Percentiles rank a stretch among this genome's conserved stretches.
phyloP scores from a whole-genome alignment of 2,113 vertebrate genomes.

The Nestor notabilis region DNA sequence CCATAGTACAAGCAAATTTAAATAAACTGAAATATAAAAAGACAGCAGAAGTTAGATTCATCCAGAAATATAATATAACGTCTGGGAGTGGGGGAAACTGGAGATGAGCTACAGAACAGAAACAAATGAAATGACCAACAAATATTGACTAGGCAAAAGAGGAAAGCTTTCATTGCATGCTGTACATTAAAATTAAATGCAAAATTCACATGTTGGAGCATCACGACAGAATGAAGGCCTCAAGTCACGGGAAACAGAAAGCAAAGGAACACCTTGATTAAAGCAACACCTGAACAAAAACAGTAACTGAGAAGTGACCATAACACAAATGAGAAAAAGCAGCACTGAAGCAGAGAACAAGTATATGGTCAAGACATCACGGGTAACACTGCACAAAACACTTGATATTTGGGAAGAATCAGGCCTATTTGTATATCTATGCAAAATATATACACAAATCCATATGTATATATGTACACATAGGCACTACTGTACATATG shows the following conservation, averaged over 20 bases:
- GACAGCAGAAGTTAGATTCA: conserved; percentile 42
- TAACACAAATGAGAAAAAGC: neutral
- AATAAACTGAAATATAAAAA: conserved; percentile 39
- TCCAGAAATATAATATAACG: conserved; percentile 64
- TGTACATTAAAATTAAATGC: conserved; percentile 53
- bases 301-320: neutral
- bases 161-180: conserved; percentile 30
- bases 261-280: neutral
- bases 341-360: conserved; percentile 26
- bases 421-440: conserved; percentile 63
- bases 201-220: conserved; percentile 7
- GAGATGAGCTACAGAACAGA: conserved; percentile 41
- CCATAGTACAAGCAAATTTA: conserved; percentile 49
- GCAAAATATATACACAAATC: conserved; percentile 77
- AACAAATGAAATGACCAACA: conserved; percentile 52
- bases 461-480: conserved; percentile 75
- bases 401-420: conserved; percentile 20
- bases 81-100: neutral
- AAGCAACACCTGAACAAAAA: neutral
- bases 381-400: conserved; percentile 60
- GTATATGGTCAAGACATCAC: neutral
- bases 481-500: conserved; percentile 66
- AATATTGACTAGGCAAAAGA: neutral
- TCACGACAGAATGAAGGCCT: neutral
- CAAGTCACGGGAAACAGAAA: neutral